Percentiles rank a stretch among this genome's conserved stretches.
Conservation (phyloP, 2,113 vertebrate genomes). For the Mustela lutreola region DNA sequence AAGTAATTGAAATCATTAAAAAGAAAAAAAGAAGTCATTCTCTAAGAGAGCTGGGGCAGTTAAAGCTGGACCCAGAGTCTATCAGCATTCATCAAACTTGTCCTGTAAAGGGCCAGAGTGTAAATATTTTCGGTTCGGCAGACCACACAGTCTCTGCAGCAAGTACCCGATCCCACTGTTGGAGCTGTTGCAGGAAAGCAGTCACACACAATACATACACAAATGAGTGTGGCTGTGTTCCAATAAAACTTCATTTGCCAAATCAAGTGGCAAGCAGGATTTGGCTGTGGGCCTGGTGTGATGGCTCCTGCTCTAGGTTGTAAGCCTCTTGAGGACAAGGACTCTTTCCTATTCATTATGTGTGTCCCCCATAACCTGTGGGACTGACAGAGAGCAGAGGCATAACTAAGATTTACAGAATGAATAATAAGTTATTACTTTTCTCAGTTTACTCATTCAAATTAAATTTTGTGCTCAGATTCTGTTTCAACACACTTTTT, state of each 20-base stretch:
- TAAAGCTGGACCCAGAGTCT: not conserved
- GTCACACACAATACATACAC: not conserved
- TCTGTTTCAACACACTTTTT: not conserved
- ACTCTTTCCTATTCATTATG: not conserved
- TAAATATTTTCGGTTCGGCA: not conserved
- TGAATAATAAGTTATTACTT: not conserved
- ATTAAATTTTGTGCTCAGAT: not conserved
- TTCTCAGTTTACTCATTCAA: not conserved
- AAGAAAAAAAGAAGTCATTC: not conserved
- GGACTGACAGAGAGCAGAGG: not conserved
- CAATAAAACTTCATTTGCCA: conserved; percentile 46
- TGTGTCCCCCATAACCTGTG: not conserved
- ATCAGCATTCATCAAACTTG: not conserved
- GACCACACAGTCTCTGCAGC: not conserved
- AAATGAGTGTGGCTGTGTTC: not conserved
- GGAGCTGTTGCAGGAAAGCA: not conserved
- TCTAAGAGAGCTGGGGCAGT: not conserved
- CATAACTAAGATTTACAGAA: not conserved
- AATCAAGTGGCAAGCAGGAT: not conserved
- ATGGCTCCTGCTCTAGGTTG: not conserved
- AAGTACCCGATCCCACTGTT: not conserved
- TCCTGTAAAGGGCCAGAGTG: not conserved
- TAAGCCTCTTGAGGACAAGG: not conserved
- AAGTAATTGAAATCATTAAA: not conserved
- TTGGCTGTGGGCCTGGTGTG: not conserved